phyloP scores from a whole-genome alignment of 2,888 invertebrate species.

The Drosophila incognita region DNA sequence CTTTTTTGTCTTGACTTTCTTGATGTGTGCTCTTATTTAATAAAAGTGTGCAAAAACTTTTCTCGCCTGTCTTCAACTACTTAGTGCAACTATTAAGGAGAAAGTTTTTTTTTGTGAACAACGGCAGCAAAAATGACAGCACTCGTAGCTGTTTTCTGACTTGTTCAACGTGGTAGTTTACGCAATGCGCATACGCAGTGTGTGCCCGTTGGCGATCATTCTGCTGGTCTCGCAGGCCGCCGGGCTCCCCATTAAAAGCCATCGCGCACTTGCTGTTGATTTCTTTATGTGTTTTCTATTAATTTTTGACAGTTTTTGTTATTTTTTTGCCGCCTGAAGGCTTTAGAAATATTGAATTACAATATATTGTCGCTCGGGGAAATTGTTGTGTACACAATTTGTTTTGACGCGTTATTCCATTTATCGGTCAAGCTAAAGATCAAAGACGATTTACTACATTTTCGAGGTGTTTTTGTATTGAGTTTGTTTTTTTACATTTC shows the following conservation, averaged over 20 bases:
- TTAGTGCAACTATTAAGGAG: conserved; percentile 50
- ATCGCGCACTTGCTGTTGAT: conserved; percentile 48
- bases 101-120: conserved; percentile 47
- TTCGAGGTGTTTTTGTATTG: conserved; percentile 33
- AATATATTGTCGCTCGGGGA: conserved; percentile 52
- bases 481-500: conserved; percentile 58
- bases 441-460: conserved; percentile 57
- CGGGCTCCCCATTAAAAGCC: conserved; percentile 9
- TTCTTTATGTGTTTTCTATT: conserved; percentile 75
- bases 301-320: conserved; percentile 61
- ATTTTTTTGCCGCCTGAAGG: conserved; percentile 2
- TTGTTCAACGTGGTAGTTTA: conserved; percentile 43
- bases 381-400: conserved; percentile 56
- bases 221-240: not conserved
- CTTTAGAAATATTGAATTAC: conserved; percentile 60
- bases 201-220: conserved; percentile 35
- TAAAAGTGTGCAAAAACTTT: conserved; percentile 38
- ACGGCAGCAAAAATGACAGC: conserved; percentile 4
- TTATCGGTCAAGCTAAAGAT: conserved; percentile 52
- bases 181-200: conserved; percentile 63
- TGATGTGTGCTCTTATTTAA: conserved; percentile 46
- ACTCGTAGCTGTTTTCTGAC: conserved; percentile 7
- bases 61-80: conserved; percentile 53
- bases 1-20: conserved; percentile 26
- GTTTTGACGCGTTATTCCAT: conserved; percentile 72